A percentile compares a stretch with the other conserved stretches of the same genome.
These are phyloP conservation scores for Hydropsyche tenuis DNA, from an alignment of 1,140 invertebrate genomes.

Conservation along the genomic window DNA sequence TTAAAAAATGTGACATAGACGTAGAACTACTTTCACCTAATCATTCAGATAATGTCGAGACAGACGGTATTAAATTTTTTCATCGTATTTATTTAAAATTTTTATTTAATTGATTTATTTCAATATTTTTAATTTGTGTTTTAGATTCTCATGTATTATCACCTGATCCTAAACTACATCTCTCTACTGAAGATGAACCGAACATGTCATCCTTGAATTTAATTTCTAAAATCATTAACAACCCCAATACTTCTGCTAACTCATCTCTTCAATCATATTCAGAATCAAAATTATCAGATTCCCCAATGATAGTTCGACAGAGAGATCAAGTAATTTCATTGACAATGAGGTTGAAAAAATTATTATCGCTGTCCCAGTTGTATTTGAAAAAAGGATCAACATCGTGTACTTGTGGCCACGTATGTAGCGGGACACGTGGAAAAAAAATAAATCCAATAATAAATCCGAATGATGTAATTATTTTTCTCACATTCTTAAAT, in stretches of 20 bases:
- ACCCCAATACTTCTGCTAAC: conserved; percentile 8
- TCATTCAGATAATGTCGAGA: background rate
- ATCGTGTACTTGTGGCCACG: conserved; percentile 62
- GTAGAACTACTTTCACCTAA: conserved; percentile 58
- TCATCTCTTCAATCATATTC: too few relatives aligned
- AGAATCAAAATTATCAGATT: background rate
- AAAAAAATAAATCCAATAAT: conserved; percentile 47
- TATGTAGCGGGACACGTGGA: conserved; percentile 56
- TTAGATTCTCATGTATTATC: conserved; percentile 39
- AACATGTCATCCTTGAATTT: conserved; percentile 36
- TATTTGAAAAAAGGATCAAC: conserved; percentile 54
- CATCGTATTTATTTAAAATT: too few relatives aligned
- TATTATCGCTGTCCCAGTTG: conserved; percentile 68
- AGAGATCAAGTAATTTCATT: conserved; percentile 42
- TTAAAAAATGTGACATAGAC: conserved; percentile 55
- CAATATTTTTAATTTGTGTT: background rate
- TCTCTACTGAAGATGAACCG: conserved; percentile 31
- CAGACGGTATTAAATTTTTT: background rate
- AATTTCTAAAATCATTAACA: conserved; percentile 45
- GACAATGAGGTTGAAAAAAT: conserved; percentile 62
- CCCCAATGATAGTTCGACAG: conserved; percentile 24
- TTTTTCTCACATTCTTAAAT: too few relatives aligned
- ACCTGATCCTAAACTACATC: conserved; percentile 36
- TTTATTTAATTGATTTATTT: conserved; percentile 49
- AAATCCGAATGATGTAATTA: too few relatives aligned